Percentiles rank a stretch among this genome's conserved stretches.
These are phyloP conservation scores for Beris chalybata DNA, from an alignment of 2,888 invertebrate species.

Conservation along the genomic window DNA sequence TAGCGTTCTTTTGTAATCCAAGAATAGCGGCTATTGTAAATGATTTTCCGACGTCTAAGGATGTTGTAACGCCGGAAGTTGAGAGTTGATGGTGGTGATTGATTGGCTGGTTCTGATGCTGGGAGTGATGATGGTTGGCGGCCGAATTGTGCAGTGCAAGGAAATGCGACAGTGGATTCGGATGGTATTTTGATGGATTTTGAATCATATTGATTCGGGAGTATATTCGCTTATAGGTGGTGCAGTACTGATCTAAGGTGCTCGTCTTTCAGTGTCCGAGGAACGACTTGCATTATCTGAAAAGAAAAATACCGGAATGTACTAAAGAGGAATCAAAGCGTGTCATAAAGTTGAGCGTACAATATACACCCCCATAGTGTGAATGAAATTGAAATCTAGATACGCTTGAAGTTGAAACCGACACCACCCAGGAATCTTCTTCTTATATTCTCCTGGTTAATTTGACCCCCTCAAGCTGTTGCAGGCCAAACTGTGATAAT, in stretches of 20 bases:
- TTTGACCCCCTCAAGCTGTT: conserved; percentile 8
- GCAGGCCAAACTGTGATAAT: conserved; percentile 23
- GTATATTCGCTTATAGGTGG: neutral
- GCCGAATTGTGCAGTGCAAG: conserved; percentile 54
- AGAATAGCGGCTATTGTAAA: conserved; percentile 89
- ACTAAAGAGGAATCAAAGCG: no score
- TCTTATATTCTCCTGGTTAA: neutral
- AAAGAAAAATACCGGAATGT: no score
- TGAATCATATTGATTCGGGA: conserved; percentile 50
- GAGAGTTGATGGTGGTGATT: conserved; percentile 44
- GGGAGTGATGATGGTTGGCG: conserved; percentile 38
- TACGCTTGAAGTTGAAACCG: no score
- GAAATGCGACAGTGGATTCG: conserved; percentile 57
- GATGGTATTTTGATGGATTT: conserved; percentile 56
- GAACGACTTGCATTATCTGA: no score
- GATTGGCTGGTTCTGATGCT: conserved; percentile 33
- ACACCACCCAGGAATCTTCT: conserved; percentile 3
- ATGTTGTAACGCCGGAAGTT: conserved; percentile 49
- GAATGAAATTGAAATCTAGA: no score
- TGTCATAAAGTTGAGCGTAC: no score
- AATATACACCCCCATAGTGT: no score
- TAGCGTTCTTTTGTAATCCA: conserved; percentile 64
- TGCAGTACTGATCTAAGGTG: neutral
- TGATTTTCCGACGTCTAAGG: conserved; percentile 65
- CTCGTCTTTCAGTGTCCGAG: no score